phyloP scores from a whole-genome alignment of 2,797 vertebrate species.

The Carcharodon carcharias region DNA sequence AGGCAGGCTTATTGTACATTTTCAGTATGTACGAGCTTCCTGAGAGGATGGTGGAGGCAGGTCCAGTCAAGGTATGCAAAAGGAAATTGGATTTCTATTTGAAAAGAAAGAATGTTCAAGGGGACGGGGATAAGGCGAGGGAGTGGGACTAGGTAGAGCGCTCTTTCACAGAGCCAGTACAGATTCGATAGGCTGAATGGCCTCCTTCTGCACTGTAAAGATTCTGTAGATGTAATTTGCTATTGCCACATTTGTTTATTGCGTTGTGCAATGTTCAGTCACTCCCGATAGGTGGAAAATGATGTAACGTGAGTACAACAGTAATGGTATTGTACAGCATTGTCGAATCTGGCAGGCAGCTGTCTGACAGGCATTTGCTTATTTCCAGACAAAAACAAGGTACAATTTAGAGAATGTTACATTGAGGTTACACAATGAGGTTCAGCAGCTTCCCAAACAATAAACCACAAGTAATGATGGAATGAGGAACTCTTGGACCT shows the following conservation, averaged over 20 bases:
- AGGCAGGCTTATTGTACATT: not conserved
- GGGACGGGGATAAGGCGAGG: no score
- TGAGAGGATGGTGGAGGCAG: no score
- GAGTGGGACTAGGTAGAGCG: no score
- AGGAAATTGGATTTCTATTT: no score
- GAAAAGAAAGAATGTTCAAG: no score
- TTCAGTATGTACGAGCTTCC: not conserved
- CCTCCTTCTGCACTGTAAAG: no score
- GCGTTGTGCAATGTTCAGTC: not conserved
- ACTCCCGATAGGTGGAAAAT: not conserved
- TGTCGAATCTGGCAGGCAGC: not conserved
- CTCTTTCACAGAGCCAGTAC: no score
- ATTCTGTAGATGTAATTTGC: not conserved
- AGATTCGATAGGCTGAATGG: no score
- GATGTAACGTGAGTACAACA: not conserved
- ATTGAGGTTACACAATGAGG: not conserved
- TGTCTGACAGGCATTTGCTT: constrained; percentile 1
- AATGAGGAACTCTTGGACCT: not conserved
- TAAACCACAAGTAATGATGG: not conserved
- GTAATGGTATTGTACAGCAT: not conserved
- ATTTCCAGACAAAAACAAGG: constrained; percentile 4
- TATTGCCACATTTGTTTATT: not conserved
- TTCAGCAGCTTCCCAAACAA: not conserved
- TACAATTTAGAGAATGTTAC: not conserved
- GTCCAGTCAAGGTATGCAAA: no score